Base-by-base conservation (phyloP, 2,113 vertebrate genomes). In the Tupaia tana region DNA sequence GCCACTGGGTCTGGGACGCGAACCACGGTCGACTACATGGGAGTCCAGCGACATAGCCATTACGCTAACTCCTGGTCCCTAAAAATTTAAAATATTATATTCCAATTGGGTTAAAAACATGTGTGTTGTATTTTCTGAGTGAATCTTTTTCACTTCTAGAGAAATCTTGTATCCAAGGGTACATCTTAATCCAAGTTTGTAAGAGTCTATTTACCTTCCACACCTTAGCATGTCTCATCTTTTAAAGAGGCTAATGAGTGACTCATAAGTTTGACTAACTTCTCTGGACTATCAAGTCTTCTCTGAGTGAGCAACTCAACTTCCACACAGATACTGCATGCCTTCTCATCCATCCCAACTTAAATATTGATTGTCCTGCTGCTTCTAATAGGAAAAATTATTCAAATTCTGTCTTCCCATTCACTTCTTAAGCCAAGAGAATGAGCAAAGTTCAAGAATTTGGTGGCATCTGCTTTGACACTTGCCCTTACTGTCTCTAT, bases 171-270 rank as follows among this genome's bases (percentile, higher is more conserved):
- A 95, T 96, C 90, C 93, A 90, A 96, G 61, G 75, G 64, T 80
- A 96, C 58, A 96, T 92, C 92, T 94, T 88, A 89, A 89, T 86
- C 31, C 78, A 92, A 94, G 24, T 83, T 94, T 96, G 78, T 88
- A 80, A 90, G 58, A 79, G 20, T 71, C 77, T 93, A 64, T 90
- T 93, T 93, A 77, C 64, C 74, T 88, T 95, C 89, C 67, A 78
- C 52, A 14, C 71, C 70, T 96, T 97, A 82, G 88, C 77, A 34
- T 84, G 71, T 88, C 92, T 52, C 25, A 83, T 24, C 31, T 95
- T 95, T 88, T 84, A 84, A 95, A 90, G 79, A 97, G 58, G 66
- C 77, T 94, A 93, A 90, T 86, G 61, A 75, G 19, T 97, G 95
- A 97, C 75, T 98, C 96, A 96, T 89, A 52, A 54, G 87, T 93